phyloP scores from a whole-genome alignment of 2,888 invertebrate species.

The Agrilus biguttatus region DNA sequence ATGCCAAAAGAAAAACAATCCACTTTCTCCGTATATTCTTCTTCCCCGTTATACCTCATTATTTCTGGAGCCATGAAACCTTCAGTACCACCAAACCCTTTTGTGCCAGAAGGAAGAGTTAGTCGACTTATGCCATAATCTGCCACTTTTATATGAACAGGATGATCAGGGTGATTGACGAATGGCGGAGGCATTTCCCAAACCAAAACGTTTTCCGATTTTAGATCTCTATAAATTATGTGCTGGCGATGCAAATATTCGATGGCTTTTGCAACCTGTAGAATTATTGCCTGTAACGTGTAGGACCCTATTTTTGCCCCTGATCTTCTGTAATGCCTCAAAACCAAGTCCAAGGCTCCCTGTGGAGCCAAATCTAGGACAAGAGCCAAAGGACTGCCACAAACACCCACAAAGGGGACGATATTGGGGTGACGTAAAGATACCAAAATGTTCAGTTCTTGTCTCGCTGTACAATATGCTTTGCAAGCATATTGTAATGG shows the following conservation, averaged over 20 bases:
- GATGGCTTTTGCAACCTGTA: slow-evolving; percentile 86
- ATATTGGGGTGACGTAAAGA: slow-evolving; percentile 83
- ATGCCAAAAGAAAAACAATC: slow-evolving; percentile 99
- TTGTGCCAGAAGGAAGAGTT: slow-evolving; percentile 80
- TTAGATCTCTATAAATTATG: slow-evolving; percentile 85
- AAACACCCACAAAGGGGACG: slow-evolving; percentile 81
- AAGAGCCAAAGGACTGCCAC: slow-evolving; percentile 75
- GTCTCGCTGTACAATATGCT: slow-evolving; percentile 91
- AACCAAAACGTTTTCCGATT: slow-evolving; percentile 96
- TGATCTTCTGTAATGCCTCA: slow-evolving; percentile 73
- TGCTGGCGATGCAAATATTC: slow-evolving; percentile 88
- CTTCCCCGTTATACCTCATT: slow-evolving; percentile 94
- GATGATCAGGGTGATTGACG: slow-evolving; percentile 48
- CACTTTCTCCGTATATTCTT: slow-evolving; percentile 97
- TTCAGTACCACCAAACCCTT: slow-evolving; percentile 97
- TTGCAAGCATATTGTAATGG: slow-evolving; percentile 85
- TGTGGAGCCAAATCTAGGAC: slow-evolving; percentile 83
- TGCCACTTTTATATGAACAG: slow-evolving; percentile 83
- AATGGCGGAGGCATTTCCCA: slow-evolving; percentile 86
- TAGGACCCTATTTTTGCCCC: slow-evolving; percentile 71
- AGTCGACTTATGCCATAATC: slow-evolving; percentile 92
- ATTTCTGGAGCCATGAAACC: slow-evolving; percentile 99
- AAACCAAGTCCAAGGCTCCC: slow-evolving; percentile 73
- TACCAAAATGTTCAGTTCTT: slow-evolving; percentile 79
- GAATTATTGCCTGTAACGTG: slow-evolving; percentile 68